Evolutionary conservation across 2,113 vertebrate genomes (phyloP).

Genomic region (Coptodon rendalli): DNA sequence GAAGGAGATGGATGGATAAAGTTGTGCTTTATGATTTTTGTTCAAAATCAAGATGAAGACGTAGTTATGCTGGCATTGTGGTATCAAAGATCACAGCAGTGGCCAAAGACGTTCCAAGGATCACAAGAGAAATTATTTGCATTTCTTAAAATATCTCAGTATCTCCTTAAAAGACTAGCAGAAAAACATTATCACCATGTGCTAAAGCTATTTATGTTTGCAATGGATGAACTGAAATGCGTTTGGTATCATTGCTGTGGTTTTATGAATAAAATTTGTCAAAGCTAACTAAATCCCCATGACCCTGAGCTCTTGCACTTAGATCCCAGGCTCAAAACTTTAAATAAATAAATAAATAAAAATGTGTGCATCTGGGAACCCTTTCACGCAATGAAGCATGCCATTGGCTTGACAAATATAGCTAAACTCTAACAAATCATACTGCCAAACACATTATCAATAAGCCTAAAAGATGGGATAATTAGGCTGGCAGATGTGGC

Average conservation of each 20-base stretch:
- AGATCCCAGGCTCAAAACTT: neutral
- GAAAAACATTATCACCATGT: neutral
- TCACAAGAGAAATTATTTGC: neutral
- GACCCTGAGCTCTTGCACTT: neutral
- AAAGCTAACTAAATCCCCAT: neutral
- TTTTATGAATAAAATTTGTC: neutral
- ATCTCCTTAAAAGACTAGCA: neutral
- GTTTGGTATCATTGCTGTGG: neutral
- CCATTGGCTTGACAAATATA: neutral
- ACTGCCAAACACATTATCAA: conserved; percentile 17
- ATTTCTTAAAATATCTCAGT: neutral
- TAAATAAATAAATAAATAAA: neutral
- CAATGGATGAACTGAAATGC: rapidly evolving
- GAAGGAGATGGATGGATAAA: neutral
- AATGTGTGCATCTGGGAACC: neutral
- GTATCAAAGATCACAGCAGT: neutral
- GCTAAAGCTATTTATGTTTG: neutral
- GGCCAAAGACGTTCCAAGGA: neutral
- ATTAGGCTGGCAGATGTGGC: conserved; percentile 47
- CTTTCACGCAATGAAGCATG: neutral
- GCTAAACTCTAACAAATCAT: neutral
- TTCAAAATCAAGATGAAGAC: neutral
- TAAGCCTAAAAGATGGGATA: conserved; percentile 2
- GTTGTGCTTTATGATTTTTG: neutral
- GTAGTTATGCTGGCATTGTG: neutral